Conservation (phyloP, 2,797 vertebrate species). For the Gadopsis bispinosus region DNA sequence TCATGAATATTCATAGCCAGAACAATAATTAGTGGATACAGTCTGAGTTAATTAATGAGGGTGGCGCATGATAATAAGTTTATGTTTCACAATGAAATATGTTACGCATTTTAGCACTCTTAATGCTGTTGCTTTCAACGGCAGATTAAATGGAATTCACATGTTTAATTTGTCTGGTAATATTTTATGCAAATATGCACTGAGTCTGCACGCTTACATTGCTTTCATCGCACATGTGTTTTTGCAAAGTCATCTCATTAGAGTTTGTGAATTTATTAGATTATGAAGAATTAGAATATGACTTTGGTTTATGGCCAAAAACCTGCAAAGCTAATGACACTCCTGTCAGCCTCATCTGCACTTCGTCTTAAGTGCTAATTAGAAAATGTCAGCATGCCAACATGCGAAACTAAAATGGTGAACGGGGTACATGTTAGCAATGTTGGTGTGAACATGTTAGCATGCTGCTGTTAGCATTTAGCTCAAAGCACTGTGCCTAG, state of each 20-base stretch:
- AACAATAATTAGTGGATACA: conserved; percentile 13
- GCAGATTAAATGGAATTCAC: conserved; percentile 67
- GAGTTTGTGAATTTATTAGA: conserved; percentile 17
- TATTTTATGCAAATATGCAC: conserved; percentile 66
- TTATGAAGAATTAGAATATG: neutral
- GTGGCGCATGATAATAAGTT: conserved; percentile 38
- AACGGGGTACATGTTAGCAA: neutral
- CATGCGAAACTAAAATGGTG: neutral
- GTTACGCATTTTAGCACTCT: conserved; percentile 19
- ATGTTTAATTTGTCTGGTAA: conserved; percentile 71
- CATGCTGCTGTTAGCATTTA: neutral
- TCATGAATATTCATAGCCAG: conserved; percentile 59
- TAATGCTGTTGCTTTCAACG: conserved; percentile 4
- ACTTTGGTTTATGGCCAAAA: neutral
- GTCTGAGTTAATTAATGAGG: conserved; percentile 55
- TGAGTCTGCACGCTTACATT: neutral
- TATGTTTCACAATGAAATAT: conserved; percentile 50
- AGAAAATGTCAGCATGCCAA: neutral
- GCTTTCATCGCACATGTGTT: conserved; percentile 26
- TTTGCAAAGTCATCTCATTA: conserved; percentile 29
- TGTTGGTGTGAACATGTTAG: neutral
- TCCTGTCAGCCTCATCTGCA: too few species aligned
- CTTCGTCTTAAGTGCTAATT: neutral
- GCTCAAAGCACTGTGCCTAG: too few species aligned
- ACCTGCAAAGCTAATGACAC: too few species aligned